A percentile compares a stretch with the other conserved stretches of the same genome.
phyloP scores from a whole-genome alignment of 2,888 invertebrate genomes.

The Theodoxus fluviatilis region DNA sequence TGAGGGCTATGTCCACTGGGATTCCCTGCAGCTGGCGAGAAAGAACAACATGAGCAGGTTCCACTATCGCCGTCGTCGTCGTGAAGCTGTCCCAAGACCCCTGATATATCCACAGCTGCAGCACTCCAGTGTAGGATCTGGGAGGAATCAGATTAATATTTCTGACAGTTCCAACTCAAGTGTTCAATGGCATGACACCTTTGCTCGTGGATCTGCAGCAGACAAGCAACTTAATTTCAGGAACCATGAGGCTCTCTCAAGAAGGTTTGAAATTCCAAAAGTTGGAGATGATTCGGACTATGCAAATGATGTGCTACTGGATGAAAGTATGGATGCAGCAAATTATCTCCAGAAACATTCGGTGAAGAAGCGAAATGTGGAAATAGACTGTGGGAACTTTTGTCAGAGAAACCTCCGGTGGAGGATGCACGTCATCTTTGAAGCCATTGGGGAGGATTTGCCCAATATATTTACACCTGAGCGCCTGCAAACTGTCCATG shows the following conservation, averaged over 20 bases:
- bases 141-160: too few species aligned
- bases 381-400: constrained; percentile 23
- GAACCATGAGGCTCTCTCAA: too few species aligned
- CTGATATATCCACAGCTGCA: too few species aligned
- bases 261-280: too few species aligned
- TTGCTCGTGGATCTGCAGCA: neutral
- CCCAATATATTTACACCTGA: constrained; percentile 58
- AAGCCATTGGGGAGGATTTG: constrained; percentile 45
- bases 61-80: neutral
- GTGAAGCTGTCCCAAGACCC: neutral
- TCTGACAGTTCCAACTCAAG: too few species aligned
- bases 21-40: constrained; percentile 45
- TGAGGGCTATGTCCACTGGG: constrained; percentile 47
- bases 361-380: constrained; percentile 34
- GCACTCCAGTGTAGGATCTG: too few species aligned
- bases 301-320: neutral
- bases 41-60: constrained; percentile 29
- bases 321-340: neutral
- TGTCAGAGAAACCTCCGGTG: constrained; percentile 35
- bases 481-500: constrained; percentile 47
- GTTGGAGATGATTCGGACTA: too few species aligned
- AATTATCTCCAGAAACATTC: constrained; percentile 1
- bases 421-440: constrained; percentile 52
- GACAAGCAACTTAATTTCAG: too few species aligned
- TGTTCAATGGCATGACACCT: too few species aligned